phyloP scores from a whole-genome alignment of 2,797 vertebrate genomes.

The Threskiornis aethiopicus region DNA sequence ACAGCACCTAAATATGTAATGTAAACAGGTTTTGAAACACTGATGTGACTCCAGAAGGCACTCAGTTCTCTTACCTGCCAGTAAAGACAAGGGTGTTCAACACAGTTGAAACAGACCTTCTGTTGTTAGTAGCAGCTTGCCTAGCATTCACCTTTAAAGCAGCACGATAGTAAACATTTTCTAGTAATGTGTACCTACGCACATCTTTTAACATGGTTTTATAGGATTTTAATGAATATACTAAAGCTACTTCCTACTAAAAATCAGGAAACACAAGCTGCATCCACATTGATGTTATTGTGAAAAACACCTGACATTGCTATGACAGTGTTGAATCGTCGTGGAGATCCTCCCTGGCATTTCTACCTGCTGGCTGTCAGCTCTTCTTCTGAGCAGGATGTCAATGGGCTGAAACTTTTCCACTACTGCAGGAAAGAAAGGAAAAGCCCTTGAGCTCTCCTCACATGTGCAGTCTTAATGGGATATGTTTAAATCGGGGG shows the following conservation, averaged over 20 bases:
- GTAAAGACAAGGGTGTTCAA: neutral
- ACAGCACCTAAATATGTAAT: neutral
- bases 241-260: neutral
- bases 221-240: neutral
- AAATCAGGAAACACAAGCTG: neutral
- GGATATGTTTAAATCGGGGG: neutral
- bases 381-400: neutral
- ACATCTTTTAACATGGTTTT: neutral
- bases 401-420: neutral
- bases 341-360: neutral
- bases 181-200: fast-evolving
- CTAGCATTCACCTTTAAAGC: neutral
- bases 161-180: neutral
- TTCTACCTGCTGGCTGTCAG: neutral
- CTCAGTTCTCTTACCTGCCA: neutral
- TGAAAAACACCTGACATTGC: neutral
- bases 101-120: neutral
- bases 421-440: neutral
- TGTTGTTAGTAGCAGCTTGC: neutral
- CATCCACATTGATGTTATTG: neutral
- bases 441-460: neutral
- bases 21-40: neutral
- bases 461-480: neutral
- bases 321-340: fast-evolving
- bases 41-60: neutral